Evolutionary conservation across 1,140 invertebrate genomes (phyloP).

Genomic region (Ceratosolen fusciceps): DNA sequence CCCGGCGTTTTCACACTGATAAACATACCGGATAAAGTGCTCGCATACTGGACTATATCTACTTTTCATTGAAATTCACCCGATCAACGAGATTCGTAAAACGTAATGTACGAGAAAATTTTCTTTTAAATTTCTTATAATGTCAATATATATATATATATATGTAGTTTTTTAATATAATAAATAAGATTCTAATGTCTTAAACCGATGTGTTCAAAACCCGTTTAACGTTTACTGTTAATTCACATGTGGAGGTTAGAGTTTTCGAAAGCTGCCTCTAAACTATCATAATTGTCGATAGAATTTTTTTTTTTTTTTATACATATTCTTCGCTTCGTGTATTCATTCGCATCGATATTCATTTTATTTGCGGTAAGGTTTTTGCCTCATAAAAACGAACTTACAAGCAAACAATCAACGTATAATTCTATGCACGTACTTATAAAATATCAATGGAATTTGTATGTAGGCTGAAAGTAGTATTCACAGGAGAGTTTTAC

Average conservation of each 20-base stretch:
- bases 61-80: neutral
- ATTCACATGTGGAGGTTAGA: neutral
- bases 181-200: neutral
- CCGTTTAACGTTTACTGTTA: neutral
- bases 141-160: no score
- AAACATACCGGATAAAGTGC: no score
- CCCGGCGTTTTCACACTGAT: no score
- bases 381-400: no score
- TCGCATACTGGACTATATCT: neutral
- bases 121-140: no score
- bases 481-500: no score
- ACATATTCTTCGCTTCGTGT: neutral
- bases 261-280: neutral
- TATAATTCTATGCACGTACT: no score
- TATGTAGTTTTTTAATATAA: neutral
- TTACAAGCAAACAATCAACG: no score
- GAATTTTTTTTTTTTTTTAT: neutral
- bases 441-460: no score
- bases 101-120: no score
- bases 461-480: no score
- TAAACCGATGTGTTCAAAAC: neutral
- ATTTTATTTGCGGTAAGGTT: no score
- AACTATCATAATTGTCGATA: neutral
- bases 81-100: neutral
- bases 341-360: neutral